These are phyloP conservation scores for Pipistrellus pygmaeus DNA, from an alignment of 2,797 vertebrate species.

Conservation along the genomic window DNA sequence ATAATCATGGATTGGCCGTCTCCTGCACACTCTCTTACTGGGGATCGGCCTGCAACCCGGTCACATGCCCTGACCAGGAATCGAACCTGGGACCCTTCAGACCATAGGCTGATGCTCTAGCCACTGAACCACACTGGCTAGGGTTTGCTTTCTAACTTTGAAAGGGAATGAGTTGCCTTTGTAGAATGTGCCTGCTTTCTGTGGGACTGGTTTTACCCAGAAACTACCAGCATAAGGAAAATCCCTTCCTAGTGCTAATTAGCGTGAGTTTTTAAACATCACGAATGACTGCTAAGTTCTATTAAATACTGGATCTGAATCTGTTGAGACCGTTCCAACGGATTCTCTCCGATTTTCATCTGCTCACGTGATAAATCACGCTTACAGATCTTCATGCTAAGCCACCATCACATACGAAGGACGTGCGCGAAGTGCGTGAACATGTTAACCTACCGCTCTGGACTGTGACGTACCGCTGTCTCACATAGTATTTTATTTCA, in stretches of 20 bases:
- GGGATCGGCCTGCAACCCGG: too few species aligned
- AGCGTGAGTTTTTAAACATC: neutral
- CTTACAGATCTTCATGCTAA: conserved; percentile 14
- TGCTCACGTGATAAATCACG: neutral
- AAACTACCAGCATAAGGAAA: conserved; percentile 33
- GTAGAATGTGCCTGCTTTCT: neutral
- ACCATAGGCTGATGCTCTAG: too few species aligned
- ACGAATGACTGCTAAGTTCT: neutral
- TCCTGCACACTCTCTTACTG: too few species aligned
- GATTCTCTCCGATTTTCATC: neutral
- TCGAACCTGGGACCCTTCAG: too few species aligned
- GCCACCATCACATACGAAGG: neutral
- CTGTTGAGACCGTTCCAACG: neutral
- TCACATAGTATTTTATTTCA: neutral
- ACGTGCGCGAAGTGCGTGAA: neutral
- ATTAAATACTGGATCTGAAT: neutral
- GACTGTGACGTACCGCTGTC: neutral
- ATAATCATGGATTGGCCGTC: too few species aligned
- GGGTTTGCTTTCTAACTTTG: neutral
- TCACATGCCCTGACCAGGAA: too few species aligned
- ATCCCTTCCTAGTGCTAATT: neutral
- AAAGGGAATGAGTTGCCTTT: neutral
- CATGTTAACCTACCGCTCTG: neutral
- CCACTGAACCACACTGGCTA: too few species aligned
- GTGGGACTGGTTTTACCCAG: neutral